These are phyloP conservation scores for Digitonthophagus gazella DNA, from an alignment of 2,888 invertebrate genomes.

Conservation along the genomic window DNA sequence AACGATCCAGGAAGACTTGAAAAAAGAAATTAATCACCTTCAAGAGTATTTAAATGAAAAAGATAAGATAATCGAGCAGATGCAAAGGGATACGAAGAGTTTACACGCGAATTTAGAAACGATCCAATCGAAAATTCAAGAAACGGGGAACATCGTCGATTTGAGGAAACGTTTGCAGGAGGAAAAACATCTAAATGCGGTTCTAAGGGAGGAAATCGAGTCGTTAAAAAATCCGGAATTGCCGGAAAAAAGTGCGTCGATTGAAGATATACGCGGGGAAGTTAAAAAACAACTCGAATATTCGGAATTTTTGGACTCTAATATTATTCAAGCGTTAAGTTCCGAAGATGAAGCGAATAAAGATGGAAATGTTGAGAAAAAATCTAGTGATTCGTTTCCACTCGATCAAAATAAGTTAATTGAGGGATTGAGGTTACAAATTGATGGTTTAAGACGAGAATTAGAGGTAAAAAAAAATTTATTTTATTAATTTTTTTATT, in stretches of 20 bases:
- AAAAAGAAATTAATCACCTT: slow-evolving; percentile 57
- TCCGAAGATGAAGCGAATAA: slow-evolving; percentile 45
- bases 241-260: slow-evolving; percentile 43
- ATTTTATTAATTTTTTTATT: too few species aligned
- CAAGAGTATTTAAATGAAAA: slow-evolving; percentile 60
- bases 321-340: slow-evolving; percentile 59
- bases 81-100: slow-evolving; percentile 58
- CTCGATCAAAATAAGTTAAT: too few species aligned
- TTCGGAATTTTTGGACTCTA: slow-evolving; percentile 60
- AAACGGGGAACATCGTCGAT: slow-evolving; percentile 60
- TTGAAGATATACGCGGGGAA: slow-evolving; percentile 57
- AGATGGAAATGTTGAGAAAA: slow-evolving; percentile 11
- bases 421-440: too few species aligned
- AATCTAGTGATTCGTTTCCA: neutral
- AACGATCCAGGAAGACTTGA: slow-evolving; percentile 44
- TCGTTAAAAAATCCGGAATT: slow-evolving; percentile 38
- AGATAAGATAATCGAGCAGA: slow-evolving; percentile 59
- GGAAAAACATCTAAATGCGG: slow-evolving; percentile 52
- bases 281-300: slow-evolving; percentile 60
- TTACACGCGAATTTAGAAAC: slow-evolving; percentile 56
- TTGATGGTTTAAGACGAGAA: too few species aligned
- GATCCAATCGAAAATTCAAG: slow-evolving; percentile 55
- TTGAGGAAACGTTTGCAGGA: slow-evolving; percentile 58
- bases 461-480: too few species aligned
- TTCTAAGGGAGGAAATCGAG: slow-evolving; percentile 45